Evolutionary conservation across 2,113 vertebrate species (phyloP), one percentile per base, ranked within the genome.

Genomic region (Psittacara wagleri): DNA sequence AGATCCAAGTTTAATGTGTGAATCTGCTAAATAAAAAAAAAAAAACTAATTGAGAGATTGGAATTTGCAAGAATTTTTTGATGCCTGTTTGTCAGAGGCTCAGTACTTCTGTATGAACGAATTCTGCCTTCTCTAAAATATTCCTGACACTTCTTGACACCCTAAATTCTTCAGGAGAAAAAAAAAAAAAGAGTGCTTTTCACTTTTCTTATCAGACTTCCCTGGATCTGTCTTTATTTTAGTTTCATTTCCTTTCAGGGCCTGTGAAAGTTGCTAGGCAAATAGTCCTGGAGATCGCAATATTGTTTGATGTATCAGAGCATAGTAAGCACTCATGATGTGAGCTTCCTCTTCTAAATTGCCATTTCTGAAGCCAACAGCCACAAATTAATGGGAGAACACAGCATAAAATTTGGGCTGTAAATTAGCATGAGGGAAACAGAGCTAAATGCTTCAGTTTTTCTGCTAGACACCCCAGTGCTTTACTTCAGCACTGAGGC

Each of bases 31-130:
- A 39, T 81, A 43, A 74, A 49, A 74, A 52, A 77, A 6, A 85
- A 77, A 67, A 43, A 24, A 77, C 62, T 85, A 89, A 92, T 86
- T 87, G 52, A 96, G 82, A 91, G 24, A 88, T 75, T 33, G 80
- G 48, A 67, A 83, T 86, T 90, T 64, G 14, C 19, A 63, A 61
- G 48, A 27, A 29, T 57, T 72, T 91, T 61, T 76, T 83, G 33
- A 78, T 68, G 33, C 5, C 6, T 35, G 2, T 92, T 80, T 88
- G 2, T 2, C 75, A 81, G 61, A 70, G 15, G 12, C 17, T 85
- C 17, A 61, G 10, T 67, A 13, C 12, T 90, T 85, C 35, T 52
- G 1, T n/a, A 10, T 48, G 46, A 87, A 74, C 19, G 5, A 86
- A 29, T 73, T 61, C 23, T 77, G 14, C 22, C 16, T 62, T 54